Base-by-base conservation (phyloP, 2,113 vertebrate species). In the Oryzias celebensis region DNA sequence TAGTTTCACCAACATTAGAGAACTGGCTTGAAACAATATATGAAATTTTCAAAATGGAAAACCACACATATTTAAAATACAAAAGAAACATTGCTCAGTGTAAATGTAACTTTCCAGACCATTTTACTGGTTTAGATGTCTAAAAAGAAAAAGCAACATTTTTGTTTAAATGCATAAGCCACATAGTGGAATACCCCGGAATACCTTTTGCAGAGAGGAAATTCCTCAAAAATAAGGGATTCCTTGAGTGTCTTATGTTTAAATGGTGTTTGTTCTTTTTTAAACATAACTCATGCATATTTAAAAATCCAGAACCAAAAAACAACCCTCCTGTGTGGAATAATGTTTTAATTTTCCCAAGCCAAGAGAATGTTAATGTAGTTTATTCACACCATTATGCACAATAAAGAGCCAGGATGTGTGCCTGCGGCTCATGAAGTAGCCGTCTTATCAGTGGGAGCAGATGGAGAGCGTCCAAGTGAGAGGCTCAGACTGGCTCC, bases 391-490 rank as follows among this genome's bases (percentile, higher is more conserved):
- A 45, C 47, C 36, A 22, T 68, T 62, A 48, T 53, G 14, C 68
- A 75, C 60, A 58, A 62, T 51, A 31, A 45, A 54, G 65, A 71
- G 67, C 62, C 8, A 18, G 18, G 12, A 36, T 58, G 78, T 71
- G 54, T 68, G 55, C 52, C 61, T 61, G 61, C 73, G 77, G 68
- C 52, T 55, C 73, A 65, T 60, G 72, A 63, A 80, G 69, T 76
- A 64, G 79, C 78, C 22, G 18, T 52, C 80, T 87, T 87, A 87
- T 88, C 85, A 77, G 81, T 48, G 55, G 61, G 46, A 82, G 76
- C 86, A 87, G 86, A 90, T 90, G 86, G 83, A 86, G 80, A 80
- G 72, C 24, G 43, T 88, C 86, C 86, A 77, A 86, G 68, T 85
- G 78, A 87, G 78, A 80, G 77, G 44, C 73, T 78, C 79, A 61